Evolutionary conservation across 2,113 vertebrate species (phyloP).

Genomic region (Gnathonemus echidnorhynchus): DNA sequence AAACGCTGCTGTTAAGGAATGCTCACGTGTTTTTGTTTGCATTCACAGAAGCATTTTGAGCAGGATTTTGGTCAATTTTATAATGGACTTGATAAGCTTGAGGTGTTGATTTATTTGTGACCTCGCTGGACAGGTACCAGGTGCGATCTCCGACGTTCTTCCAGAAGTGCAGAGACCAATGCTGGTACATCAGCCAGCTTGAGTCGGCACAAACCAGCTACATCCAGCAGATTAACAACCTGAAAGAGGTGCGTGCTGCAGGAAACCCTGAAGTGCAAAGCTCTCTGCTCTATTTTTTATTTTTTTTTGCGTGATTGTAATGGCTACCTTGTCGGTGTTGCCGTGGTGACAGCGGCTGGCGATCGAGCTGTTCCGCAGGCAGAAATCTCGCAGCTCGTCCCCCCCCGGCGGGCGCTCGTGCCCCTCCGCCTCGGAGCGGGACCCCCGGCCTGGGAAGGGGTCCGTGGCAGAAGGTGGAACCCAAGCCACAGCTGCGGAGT

Average conservation of each 20-base stretch:
- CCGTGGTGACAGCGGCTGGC: conserved; percentile 72
- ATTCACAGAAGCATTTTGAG: not conserved
- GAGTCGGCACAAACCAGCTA: conserved; percentile 89
- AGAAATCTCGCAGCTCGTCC: conserved; percentile 84
- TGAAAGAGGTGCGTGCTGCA: conserved; percentile 78
- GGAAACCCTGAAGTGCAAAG: not conserved
- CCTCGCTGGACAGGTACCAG: conserved; percentile 73
- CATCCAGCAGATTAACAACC: conserved; percentile 94
- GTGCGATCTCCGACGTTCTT: conserved; percentile 96
- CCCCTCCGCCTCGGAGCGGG: conserved; percentile 62
- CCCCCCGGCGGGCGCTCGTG: conserved; percentile 78
- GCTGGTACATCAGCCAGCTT: conserved; percentile 96
- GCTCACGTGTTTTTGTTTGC: not conserved
- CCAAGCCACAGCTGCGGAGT: conserved; percentile 49
- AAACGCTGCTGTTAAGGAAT: not conserved
- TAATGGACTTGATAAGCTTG: not conserved
- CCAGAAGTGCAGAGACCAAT: conserved; percentile 95
- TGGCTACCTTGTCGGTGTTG: conserved; percentile 23
- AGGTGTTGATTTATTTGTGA: not conserved
- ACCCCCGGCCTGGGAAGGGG: conserved; percentile 63
- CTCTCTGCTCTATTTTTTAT: not conserved
- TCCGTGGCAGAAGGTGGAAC: conserved; percentile 40
- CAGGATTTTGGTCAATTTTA: not conserved
- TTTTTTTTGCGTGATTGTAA: not conserved
- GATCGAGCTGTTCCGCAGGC: conserved; percentile 86